Conservation (phyloP, 2,113 vertebrate genomes). For the Clinocottus analis region DNA sequence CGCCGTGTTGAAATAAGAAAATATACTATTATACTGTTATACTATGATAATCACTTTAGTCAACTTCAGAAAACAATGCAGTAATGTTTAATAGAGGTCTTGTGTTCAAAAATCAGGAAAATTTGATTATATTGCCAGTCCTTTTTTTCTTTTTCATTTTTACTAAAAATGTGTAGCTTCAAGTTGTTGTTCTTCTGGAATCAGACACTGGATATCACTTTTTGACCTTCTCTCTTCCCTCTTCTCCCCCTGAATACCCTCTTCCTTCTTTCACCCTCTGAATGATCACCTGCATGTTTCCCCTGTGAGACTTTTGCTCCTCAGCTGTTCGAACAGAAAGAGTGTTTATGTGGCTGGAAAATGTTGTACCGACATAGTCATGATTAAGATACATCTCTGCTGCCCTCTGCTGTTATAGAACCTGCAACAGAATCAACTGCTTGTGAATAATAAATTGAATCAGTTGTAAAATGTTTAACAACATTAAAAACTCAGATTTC, state of each 20-base stretch:
- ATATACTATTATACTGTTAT: no score
- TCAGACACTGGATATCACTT: conserved; percentile 42
- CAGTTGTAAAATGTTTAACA: not conserved
- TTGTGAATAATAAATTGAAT: not conserved
- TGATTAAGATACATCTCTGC: conserved; percentile 32
- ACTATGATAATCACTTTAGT: not conserved
- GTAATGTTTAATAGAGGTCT: not conserved
- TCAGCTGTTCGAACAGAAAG: conserved; percentile 21
- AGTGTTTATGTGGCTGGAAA: conserved; percentile 35
- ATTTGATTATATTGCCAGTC: not conserved
- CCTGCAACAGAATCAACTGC: not conserved
- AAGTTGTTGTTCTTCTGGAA: conserved; percentile 3
- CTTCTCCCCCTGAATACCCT: conserved; percentile 5
- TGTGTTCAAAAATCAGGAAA: not conserved
- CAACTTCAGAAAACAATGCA: not conserved
- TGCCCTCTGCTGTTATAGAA: conserved; percentile 68
- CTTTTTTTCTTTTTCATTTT: not conserved
- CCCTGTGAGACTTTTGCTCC: conserved; percentile 37
- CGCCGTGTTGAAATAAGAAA: conserved; percentile 1
- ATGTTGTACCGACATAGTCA: conserved; percentile 27
- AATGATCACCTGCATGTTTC: conserved; percentile 70
- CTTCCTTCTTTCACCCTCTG: conserved; percentile 36
- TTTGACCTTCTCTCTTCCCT: not conserved
- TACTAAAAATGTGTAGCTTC: not conserved
- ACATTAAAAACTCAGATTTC: not conserved